Evolutionary conservation across 2,888 invertebrate species (phyloP).

Genomic region (Microplitis deprimator): DNA sequence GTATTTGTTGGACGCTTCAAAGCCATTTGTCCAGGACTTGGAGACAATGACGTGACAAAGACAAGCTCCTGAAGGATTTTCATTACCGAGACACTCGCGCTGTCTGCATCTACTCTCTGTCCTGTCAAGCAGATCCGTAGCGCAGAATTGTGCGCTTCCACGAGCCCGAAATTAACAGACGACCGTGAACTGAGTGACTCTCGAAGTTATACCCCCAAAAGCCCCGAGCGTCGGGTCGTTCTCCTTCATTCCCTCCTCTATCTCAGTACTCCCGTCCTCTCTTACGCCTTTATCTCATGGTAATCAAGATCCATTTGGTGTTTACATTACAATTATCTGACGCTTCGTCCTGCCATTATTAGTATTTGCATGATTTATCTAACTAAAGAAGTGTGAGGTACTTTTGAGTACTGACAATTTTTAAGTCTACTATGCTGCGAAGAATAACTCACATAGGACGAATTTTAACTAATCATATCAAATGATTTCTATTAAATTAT

Average conservation of each 20-base stretch:
- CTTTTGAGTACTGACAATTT: too few species aligned
- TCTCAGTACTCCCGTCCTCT: not conserved
- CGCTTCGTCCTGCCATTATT: slow-evolving; percentile 63
- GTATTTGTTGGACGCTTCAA: slow-evolving; percentile 32
- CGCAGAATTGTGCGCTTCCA: slow-evolving; percentile 46
- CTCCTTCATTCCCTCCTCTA: slow-evolving; percentile 28
- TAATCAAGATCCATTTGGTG: slow-evolving; percentile 50
- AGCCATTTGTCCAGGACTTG: slow-evolving; percentile 37
- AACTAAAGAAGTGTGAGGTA: slow-evolving; percentile 14
- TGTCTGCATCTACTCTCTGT: slow-evolving; percentile 26
- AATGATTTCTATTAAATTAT: not conserved
- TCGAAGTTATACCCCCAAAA: slow-evolving; percentile 20
- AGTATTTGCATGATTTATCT: slow-evolving; percentile 66
- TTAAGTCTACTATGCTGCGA: too few species aligned
- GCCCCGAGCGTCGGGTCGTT: slow-evolving; percentile 20
- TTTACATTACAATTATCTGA: slow-evolving; percentile 69
- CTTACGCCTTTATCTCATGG: slow-evolving; percentile 24
- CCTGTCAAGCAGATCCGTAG: slow-evolving; percentile 27
- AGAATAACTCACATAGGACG: not conserved
- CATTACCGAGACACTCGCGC: slow-evolving; percentile 46
- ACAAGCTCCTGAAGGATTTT: slow-evolving; percentile 50
- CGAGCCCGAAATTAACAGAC: slow-evolving; percentile 42
- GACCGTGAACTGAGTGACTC: slow-evolving; percentile 41
- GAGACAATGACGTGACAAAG: slow-evolving; percentile 47
- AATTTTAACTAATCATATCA: not conserved